These are phyloP conservation scores for Apodemia zela DNA, from an alignment of 2,888 invertebrate genomes.

Conservation along the genomic window DNA sequence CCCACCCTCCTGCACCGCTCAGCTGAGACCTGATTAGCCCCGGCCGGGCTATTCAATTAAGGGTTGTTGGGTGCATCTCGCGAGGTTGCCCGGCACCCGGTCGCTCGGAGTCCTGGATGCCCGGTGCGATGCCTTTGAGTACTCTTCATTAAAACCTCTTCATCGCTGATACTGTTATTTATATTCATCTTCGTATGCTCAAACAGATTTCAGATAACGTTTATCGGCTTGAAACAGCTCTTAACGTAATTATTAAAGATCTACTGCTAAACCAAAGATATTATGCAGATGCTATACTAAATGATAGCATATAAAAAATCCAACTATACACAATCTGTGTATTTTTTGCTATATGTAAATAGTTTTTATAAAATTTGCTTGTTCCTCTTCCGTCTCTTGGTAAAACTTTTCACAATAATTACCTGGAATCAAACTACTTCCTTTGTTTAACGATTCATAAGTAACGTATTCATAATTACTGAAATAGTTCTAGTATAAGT, in stretches of 20 bases:
- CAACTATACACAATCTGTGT: no score
- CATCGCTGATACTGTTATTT: conserved; percentile 53
- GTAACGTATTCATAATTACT: no score
- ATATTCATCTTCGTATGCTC: conserved; percentile 41
- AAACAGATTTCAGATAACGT: conserved; percentile 8
- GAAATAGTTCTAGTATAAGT: no score
- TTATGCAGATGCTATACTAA: no score
- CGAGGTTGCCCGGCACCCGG: conserved; percentile 46
- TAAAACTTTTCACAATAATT: no score
- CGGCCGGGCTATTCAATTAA: conserved; percentile 77
- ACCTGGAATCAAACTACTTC: no score
- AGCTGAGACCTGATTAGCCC: conserved; percentile 79
- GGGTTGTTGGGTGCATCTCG: conserved; percentile 70
- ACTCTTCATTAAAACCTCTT: conserved; percentile 64
- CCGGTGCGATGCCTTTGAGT: conserved; percentile 49
- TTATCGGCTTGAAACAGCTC: conserved; percentile 17
- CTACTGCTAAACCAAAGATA: neutral
- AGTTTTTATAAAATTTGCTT: no score
- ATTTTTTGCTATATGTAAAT: no score
- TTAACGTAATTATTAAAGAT: conserved; percentile 8
- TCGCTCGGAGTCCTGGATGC: conserved; percentile 40
- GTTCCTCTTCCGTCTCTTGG: no score
- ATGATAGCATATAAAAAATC: no score
- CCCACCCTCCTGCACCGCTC: conserved; percentile 49
- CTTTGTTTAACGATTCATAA: no score